These are phyloP conservation scores for Hyalella azteca DNA, from an alignment of 2,888 invertebrate species.

Conservation along the genomic window DNA sequence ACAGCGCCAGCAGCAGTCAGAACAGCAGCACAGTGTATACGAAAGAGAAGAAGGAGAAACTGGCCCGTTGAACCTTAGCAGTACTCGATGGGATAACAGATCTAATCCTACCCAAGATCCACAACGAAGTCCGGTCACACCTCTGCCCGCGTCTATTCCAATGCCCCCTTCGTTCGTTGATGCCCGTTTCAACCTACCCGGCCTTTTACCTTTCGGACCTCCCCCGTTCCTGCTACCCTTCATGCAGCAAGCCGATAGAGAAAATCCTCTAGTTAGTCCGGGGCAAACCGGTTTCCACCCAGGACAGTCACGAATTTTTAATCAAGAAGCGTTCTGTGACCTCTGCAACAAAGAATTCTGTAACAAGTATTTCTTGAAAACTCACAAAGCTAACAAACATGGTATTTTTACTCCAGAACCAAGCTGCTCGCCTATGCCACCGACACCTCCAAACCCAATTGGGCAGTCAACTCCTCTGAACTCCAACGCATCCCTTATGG, in stretches of 20 bases:
- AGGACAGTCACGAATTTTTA: constrained; percentile 57
- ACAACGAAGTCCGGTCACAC: constrained; percentile 7
- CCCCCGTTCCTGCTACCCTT: constrained; percentile 56
- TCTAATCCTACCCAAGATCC: constrained; percentile 38
- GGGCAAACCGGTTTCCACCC: constrained; percentile 19
- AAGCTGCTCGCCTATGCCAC: constrained; percentile 51
- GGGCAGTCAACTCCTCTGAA: constrained; percentile 39
- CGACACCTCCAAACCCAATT: constrained; percentile 42
- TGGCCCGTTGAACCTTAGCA: constrained; percentile 54
- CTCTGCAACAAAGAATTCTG: constrained; percentile 77
- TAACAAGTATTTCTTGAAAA: constrained; percentile 78
- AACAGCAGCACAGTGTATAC: constrained; percentile 1
- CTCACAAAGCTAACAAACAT: constrained; percentile 97
- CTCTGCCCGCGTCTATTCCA: constrained; percentile 50
- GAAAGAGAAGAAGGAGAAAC: constrained; percentile 44
- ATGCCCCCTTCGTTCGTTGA: constrained; percentile 56
- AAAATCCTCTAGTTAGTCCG: constrained; percentile 37
- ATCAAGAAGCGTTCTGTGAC: constrained; percentile 69
- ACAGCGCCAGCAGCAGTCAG: constrained; percentile 4
- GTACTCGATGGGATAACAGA: constrained; percentile 48
- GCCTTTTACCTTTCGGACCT: constrained; percentile 51
- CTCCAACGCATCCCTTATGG: constrained; percentile 35
- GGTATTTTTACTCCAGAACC: constrained; percentile 76
- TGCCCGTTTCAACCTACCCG: constrained; percentile 47
- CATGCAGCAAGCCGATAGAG: constrained; percentile 47